phyloP scores from a whole-genome alignment of 2,797 vertebrate species.

The Syngnathus rostellatus region DNA sequence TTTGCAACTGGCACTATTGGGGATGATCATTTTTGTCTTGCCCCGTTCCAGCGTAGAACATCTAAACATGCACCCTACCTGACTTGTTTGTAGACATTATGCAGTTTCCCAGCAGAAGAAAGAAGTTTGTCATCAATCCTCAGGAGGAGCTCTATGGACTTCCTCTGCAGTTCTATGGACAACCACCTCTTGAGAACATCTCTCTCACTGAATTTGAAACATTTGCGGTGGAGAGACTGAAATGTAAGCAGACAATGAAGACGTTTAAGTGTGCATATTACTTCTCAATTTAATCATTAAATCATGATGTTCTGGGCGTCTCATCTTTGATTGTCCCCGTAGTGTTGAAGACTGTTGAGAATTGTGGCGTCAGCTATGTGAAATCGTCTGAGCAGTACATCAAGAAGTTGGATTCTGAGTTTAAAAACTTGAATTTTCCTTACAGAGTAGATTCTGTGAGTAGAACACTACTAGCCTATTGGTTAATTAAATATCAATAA shows the following conservation, averaged over 20 bases:
- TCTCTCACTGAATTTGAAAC: slow-evolving; percentile 85
- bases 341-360: slow-evolving; percentile 91
- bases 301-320: not conserved
- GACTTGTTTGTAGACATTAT: slow-evolving; percentile 31
- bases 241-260: slow-evolving; percentile 62
- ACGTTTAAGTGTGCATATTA: not conserved
- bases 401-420: slow-evolving; percentile 65
- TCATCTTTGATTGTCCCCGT: slow-evolving; percentile 8
- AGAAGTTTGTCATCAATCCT: slow-evolving; percentile 31
- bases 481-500: not conserved
- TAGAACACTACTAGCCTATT: slow-evolving; percentile 7
- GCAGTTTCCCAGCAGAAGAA: slow-evolving; percentile 47
- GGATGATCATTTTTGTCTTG: not conserved
- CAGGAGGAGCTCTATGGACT: slow-evolving; percentile 73
- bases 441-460: slow-evolving; percentile 63
- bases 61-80: not conserved
- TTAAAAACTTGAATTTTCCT: slow-evolving; percentile 75
- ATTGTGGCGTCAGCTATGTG: slow-evolving; percentile 78
- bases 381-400: slow-evolving; percentile 67
- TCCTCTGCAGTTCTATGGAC: slow-evolving; percentile 83
- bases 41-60: not conserved
- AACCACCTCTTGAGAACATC: slow-evolving; percentile 84
- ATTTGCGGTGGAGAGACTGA: slow-evolving; percentile 85
- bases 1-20: not conserved
- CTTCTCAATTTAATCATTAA: not conserved